Conservation (phyloP, 2,888 invertebrate genomes). For the Amiota mariae region DNA sequence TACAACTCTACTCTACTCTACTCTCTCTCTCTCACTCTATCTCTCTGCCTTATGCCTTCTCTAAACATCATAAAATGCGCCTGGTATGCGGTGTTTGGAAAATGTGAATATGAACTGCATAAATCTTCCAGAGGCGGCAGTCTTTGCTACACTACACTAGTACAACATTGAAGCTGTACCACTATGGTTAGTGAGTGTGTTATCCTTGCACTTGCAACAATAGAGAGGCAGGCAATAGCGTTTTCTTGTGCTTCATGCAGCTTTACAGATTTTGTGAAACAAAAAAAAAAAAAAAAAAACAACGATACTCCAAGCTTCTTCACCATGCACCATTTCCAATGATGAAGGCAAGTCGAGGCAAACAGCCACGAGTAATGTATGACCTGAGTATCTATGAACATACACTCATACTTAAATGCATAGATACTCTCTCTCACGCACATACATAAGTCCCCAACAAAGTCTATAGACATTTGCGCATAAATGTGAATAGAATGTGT, state of each 20-base stretch:
- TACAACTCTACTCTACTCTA: no score
- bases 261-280: slow-evolving; percentile 63
- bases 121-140: slow-evolving; percentile 69
- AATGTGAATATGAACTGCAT: slow-evolving; percentile 72
- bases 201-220: slow-evolving; percentile 13
- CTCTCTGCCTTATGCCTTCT: slow-evolving; percentile 18
- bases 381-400: slow-evolving; percentile 39
- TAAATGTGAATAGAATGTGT: slow-evolving; percentile 67
- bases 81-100: slow-evolving; percentile 66
- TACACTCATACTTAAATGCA: slow-evolving; percentile 35
- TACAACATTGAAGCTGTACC: slow-evolving; percentile 45
- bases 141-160: slow-evolving; percentile 48
- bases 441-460: no score
- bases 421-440: slow-evolving; percentile 35
- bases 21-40: slow-evolving; percentile 22
- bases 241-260: slow-evolving; percentile 41
- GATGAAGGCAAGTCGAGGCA: background rate
- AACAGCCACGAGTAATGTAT: slow-evolving; percentile 52
- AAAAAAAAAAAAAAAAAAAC: background rate
- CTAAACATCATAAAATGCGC: slow-evolving; percentile 47
- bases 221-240: background rate
- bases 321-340: no score
- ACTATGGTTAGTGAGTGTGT: slow-evolving; percentile 15
- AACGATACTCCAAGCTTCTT: no score
- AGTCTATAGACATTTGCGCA: slow-evolving; percentile 49